These are phyloP conservation scores for Fulmarus glacialis DNA, from an alignment of 2,113 vertebrate species.

Conservation along the genomic window DNA sequence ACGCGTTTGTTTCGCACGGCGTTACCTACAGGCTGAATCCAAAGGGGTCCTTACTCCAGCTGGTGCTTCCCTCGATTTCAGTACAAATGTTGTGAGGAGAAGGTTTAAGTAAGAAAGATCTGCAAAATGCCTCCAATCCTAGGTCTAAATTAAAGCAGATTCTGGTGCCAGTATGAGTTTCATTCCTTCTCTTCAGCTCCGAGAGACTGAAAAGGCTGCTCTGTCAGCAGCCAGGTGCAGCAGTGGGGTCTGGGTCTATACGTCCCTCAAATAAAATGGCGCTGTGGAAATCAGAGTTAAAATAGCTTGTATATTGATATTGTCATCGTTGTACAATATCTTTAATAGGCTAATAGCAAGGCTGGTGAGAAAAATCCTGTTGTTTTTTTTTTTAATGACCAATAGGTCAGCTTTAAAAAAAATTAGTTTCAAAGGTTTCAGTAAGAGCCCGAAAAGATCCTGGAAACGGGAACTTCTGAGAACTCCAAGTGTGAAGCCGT, in stretches of 20 bases:
- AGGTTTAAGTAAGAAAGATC: background rate
- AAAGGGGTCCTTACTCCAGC: background rate
- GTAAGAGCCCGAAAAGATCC: background rate
- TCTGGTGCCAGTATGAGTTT: background rate
- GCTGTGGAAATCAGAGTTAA: background rate
- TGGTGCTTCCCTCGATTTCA: background rate
- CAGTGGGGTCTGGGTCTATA: background rate
- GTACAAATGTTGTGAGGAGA: background rate
- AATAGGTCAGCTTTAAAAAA: background rate
- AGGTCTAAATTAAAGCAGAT: background rate
- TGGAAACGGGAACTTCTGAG: background rate
- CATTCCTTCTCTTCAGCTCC: background rate
- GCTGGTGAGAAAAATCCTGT: background rate
- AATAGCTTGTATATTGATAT: background rate
- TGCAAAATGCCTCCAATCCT: background rate
- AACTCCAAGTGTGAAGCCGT: conserved; percentile 31
- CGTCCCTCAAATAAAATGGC: rapidly evolving
- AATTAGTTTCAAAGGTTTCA: background rate
- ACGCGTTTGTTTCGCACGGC: rapidly evolving
- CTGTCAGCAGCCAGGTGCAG: background rate
- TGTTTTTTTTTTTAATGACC: background rate
- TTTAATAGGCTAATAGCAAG: background rate
- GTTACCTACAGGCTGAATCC: background rate
- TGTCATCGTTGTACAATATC: background rate
- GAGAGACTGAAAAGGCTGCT: background rate